phyloP scores from a whole-genome alignment of 2,888 invertebrate species.

The Saturnia pavonia region DNA sequence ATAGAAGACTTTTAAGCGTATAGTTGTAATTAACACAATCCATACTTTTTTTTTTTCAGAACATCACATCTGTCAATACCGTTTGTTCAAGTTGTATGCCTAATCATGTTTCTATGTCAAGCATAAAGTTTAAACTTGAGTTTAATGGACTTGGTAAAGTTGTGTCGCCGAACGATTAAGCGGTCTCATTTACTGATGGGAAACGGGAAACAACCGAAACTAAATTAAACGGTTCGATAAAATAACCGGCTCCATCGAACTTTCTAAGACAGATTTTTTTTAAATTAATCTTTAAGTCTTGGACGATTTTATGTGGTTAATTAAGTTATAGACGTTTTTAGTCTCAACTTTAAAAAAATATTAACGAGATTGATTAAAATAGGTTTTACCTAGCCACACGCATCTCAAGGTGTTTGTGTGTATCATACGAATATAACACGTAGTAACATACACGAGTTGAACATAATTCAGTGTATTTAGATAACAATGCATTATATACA shows the following conservation, averaged over 20 bases:
- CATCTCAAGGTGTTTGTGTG: slow-evolving; percentile 20
- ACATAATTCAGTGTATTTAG: slow-evolving; percentile 27
- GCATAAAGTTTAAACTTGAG: slow-evolving; percentile 46
- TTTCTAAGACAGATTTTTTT: background rate
- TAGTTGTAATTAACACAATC: background rate
- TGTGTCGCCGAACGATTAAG: slow-evolving; percentile 48
- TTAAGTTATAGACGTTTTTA: too few relatives aligned
- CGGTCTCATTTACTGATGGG: slow-evolving; percentile 38
- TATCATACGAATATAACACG: background rate
- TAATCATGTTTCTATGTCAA: slow-evolving; percentile 47
- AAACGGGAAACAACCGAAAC: slow-evolving; percentile 38
- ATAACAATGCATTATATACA: slow-evolving; percentile 20
- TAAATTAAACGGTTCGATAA: slow-evolving; percentile 41
- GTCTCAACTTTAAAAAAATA: background rate
- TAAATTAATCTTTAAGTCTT: background rate
- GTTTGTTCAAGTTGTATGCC: slow-evolving; percentile 33
- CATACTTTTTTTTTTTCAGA: background rate
- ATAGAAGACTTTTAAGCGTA: too few relatives aligned
- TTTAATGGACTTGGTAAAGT: slow-evolving; percentile 52
- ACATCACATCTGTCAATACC: slow-evolving; percentile 26
- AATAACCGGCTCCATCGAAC: slow-evolving; percentile 28
- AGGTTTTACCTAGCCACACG: background rate
- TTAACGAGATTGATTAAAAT: background rate
- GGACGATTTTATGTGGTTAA: too few relatives aligned
- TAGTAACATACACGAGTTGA: slow-evolving; percentile 24